phyloP scores from a whole-genome alignment of 2,888 invertebrate genomes.

The Cataglyphis cursor region DNA sequence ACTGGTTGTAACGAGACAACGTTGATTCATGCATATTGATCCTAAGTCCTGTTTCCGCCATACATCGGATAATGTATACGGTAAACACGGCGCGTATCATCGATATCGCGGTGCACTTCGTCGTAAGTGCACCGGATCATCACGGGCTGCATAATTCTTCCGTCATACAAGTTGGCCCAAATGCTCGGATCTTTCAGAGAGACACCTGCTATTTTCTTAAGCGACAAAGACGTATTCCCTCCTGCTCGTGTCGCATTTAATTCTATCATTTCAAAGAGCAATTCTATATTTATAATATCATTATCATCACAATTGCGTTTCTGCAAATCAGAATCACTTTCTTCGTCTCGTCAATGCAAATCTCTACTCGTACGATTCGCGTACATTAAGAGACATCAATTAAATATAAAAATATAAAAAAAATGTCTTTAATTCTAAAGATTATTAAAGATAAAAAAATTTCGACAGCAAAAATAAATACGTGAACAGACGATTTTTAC shows the following conservation, averaged over 20 bases:
- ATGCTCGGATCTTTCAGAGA: conserved; percentile 21
- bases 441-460: no score
- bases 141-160: conserved; percentile 71
- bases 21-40: conserved; percentile 68
- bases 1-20: conserved; percentile 37
- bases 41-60: conserved; percentile 64
- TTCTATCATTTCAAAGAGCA: background rate
- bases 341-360: background rate
- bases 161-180: conserved; percentile 4
- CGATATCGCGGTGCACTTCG: conserved; percentile 61
- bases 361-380: background rate
- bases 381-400: background rate
- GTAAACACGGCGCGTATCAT: conserved; percentile 60
- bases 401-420: background rate
- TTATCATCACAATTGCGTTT: background rate
- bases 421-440: no score
- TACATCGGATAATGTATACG: conserved; percentile 51
- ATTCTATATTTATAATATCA: background rate
- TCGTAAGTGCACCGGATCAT: conserved; percentile 71
- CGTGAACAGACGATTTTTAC: background rate
- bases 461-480: background rate
- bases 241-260: background rate
- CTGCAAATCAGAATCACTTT: background rate
- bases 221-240: background rate
- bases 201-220: conserved; percentile 49